Conservation (phyloP, 2,888 invertebrate genomes). For the Pseudoips prasinana region DNA sequence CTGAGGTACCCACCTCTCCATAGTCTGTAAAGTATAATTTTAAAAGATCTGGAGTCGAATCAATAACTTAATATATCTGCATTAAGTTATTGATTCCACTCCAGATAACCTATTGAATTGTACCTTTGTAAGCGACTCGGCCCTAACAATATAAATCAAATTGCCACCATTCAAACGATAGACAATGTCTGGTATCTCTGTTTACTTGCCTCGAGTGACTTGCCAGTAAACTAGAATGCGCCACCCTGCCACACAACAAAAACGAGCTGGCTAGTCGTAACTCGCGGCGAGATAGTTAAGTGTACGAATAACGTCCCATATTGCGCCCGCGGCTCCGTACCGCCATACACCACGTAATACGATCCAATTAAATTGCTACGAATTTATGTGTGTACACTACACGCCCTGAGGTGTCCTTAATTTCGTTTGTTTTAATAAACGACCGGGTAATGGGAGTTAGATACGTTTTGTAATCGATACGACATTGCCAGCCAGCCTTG, state of each 20-base stretch:
- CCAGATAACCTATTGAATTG: too few relatives aligned
- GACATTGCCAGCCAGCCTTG: constrained; percentile 13
- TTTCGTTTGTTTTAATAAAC: constrained; percentile 47
- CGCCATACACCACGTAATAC: constrained; percentile 64
- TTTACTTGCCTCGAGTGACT: constrained; percentile 2
- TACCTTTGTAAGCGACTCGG: too few relatives aligned
- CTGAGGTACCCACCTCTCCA: too few relatives aligned
- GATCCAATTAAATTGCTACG: constrained; percentile 67
- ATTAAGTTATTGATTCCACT: too few relatives aligned
- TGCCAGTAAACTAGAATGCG: constrained; percentile 25
- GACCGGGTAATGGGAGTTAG: constrained; percentile 31
- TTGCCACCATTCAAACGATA: too few relatives aligned
- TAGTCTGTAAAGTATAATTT: too few relatives aligned
- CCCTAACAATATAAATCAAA: too few relatives aligned
- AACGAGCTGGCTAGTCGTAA: constrained; percentile 56
- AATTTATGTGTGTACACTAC: constrained; percentile 59
- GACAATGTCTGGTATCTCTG: too few relatives aligned
- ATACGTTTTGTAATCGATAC: constrained; percentile 34
- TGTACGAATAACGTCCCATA: constrained; percentile 63
- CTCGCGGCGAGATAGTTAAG: constrained; percentile 60
- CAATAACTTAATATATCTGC: too few relatives aligned
- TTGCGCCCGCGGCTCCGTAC: constrained; percentile 55
- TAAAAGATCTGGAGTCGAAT: too few relatives aligned
- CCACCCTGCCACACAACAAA: constrained; percentile 30
- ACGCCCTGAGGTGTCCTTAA: constrained; percentile 49